Base-by-base conservation (phyloP, 2,888 invertebrate species). In the Pseudococcus longispinus region DNA sequence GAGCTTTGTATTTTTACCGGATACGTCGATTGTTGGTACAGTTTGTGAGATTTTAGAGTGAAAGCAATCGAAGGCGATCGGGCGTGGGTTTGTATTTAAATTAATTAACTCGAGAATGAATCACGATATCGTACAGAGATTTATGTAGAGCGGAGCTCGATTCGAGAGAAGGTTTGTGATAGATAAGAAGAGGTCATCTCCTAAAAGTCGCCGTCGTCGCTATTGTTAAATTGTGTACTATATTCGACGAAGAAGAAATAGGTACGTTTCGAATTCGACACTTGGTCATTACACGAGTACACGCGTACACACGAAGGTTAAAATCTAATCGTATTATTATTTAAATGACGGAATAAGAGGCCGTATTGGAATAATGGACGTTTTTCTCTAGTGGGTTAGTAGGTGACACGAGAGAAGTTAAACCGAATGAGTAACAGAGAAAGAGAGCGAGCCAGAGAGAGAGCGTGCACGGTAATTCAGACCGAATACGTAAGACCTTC, bases 261-360 rank as follows among this genome's bases (percentile, higher is more conserved):
- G 20, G 60, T 60, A 60, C 60, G 60, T 32, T 70, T 32, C 29
- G 29, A 29, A 70, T 70, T 29, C 29, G 70, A 70, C 70, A 29
- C 70, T 70, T 70, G 70, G 70, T 70, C 70, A 70, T 70, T 70
- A 70, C 70, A 65, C 65, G 65, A 13, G 65, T 11, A 70, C 18
- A 70, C 15, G 70, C 65, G 65, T 65, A 65, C n/a, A 65, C 6
- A 70, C 29, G 37, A 80, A 80, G 77, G 77, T 80, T 80, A 80
- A 80, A 80, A 80, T 80, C 37, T 80, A 80, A 42, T 80, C 77
- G 77, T 80, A 80, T 80, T 80, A 80, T 80, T 80, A 80, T 37
- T 80, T 80, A 80, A 80, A 80, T 80, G 77, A 80, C 77, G 77
- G 42, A 80, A 42, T 80, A 42, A 80, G 77, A 80, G 77, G 77